Conservation (phyloP, 2,113 vertebrate species). For the Stercorarius parasiticus region DNA sequence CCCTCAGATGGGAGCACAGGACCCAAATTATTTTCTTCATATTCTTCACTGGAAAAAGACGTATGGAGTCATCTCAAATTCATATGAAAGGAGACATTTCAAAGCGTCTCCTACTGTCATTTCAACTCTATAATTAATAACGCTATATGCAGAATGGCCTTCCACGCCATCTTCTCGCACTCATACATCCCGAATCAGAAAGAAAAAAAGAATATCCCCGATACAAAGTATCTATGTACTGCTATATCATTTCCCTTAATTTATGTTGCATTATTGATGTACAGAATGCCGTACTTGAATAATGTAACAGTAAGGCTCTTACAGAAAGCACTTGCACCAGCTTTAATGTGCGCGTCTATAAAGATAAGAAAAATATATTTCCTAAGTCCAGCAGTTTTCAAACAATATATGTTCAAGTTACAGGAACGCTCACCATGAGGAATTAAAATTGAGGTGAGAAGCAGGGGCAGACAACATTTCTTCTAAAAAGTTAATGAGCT, state of each 20-base stretch:
- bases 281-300: constrained; percentile 37
- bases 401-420: constrained; percentile 30
- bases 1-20: background rate
- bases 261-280: constrained; percentile 61
- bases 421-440: constrained; percentile 13
- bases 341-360: constrained; percentile 42
- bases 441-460: constrained; percentile 16
- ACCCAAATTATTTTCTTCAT: background rate
- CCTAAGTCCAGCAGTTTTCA: constrained; percentile 43
- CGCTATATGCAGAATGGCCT: background rate
- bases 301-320: constrained; percentile 49
- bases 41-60: background rate
- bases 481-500: background rate
- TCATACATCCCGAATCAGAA: constrained; percentile 8
- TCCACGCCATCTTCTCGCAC: background rate
- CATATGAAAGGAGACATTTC: background rate
- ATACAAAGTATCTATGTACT: constrained; percentile 27
- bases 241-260: constrained; percentile 32
- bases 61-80: background rate
- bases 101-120: background rate
- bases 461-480: background rate
- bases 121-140: constrained; percentile 22
- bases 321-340: background rate
- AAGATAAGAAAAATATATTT: constrained; percentile 43
- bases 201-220: constrained; percentile 15